Evolutionary conservation across 2,797 vertebrate genomes (phyloP), one percentile per base, ranked within the genome.

Genomic region (Falco rusticolus): DNA sequence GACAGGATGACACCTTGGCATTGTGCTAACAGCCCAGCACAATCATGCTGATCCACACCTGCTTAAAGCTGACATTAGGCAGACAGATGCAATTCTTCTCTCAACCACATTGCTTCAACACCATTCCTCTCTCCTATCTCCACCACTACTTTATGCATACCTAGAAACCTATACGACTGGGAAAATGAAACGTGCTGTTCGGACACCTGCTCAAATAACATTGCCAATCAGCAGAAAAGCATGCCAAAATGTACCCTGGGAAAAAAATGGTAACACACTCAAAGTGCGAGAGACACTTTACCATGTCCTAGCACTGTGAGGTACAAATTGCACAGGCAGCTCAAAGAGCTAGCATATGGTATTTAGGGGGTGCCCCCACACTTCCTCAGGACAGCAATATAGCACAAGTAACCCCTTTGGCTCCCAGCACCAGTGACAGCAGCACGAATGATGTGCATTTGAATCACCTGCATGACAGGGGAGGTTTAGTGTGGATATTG

Each of bases 401-500:
- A 4, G 66, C 5, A 48, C 4, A 8, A 66, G 22, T 31, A 43
- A 10, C 10, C 4, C 10, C 5, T 85, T 45, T 33, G 51, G 25
- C 56, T 54, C 13, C 2, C 6, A 65, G 0, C 1, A 1, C 22
- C 29, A 31, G 14, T 59, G 59, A 48, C 33, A 59, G 21, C 17
- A 66, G 25, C 8, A 87, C 8, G 14, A 74, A 70, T 22, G 24
- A 11, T n/a, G 11, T 60, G 37, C 47, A 45, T 63, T 80, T 84
- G 37, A 69, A 14, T n/a, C 50, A 11, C 8, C 9, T 72, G 11
- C 0, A 0, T 43, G 16, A 41, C 17, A 60, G 3, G 5, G 29
- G 13, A 75, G 3, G 21, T 71, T 86, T 79, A 51, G 6, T 11
- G 7, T 24, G 16, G 0, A 0, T 24, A 33, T 26, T 25, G 29